Evolutionary conservation across 1,140 invertebrate genomes (phyloP).

Genomic region (Gerris buenoi): DNA sequence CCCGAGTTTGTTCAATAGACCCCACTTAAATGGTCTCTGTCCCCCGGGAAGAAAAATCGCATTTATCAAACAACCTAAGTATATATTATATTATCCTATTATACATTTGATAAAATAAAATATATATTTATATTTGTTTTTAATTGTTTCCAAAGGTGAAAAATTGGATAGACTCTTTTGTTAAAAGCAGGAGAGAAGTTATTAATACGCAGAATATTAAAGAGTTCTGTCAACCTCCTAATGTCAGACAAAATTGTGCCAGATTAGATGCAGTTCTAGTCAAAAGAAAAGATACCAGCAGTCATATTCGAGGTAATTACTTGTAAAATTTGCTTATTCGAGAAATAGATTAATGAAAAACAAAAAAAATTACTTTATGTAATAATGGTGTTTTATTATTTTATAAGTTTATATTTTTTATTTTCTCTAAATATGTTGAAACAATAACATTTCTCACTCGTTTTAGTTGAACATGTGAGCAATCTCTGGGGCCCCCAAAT

Average conservation of each 20-base stretch:
- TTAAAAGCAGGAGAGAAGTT: background rate
- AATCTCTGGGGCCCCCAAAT: background rate
- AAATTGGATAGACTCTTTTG: background rate
- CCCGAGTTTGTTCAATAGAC: no score
- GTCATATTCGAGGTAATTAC: slow-evolving; percentile 2
- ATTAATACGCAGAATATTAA: slow-evolving; percentile 2
- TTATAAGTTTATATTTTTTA: no score
- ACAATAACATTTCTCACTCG: background rate
- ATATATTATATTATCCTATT: background rate
- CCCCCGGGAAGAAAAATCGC: background rate
- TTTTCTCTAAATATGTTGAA: no score
- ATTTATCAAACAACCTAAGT: background rate
- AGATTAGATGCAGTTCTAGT: background rate
- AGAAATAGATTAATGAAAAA: no score
- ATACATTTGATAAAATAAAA: background rate
- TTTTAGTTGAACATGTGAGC: slow-evolving; percentile 5
- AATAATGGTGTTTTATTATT: no score
- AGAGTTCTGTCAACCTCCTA: background rate
- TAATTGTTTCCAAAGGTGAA: background rate
- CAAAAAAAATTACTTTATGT: no score
- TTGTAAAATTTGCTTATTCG: no score
- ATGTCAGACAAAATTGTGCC: background rate
- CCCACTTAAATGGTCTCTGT: no score
- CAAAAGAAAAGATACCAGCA: background rate
- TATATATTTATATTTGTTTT: background rate